Conservation (phyloP, 2,797 vertebrate species). For the Phylloscopus collybita region DNA sequence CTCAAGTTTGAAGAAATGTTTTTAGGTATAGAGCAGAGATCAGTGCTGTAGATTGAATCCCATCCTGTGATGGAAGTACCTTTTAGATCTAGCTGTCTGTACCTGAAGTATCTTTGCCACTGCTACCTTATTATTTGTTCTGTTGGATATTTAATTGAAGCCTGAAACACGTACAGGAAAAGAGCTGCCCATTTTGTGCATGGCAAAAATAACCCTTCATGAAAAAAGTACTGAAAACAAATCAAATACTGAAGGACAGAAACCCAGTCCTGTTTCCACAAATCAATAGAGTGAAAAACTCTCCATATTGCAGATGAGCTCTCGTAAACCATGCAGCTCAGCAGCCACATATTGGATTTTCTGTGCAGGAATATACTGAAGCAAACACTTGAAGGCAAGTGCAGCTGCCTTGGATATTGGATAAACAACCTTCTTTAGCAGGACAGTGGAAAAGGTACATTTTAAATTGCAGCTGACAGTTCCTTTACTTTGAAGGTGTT, state of each 20-base stretch:
- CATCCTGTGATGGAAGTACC: neutral
- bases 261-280: neutral
- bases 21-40: neutral
- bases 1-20: neutral
- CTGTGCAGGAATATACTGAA: neutral
- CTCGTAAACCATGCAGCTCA: neutral
- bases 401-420: neutral
- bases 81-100: neutral
- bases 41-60: neutral
- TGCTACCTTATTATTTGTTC: neutral
- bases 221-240: neutral
- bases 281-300: neutral
- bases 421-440: neutral
- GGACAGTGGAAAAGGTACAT: neutral
- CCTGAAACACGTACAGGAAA: neutral
- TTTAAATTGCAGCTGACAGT: neutral
- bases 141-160: neutral
- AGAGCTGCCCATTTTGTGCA: neutral
- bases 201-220: neutral
- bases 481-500: neutral
- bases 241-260: neutral
- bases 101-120: neutral
- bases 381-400: neutral
- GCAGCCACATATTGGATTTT: neutral
- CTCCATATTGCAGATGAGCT: neutral